A percentile compares a stretch with the other conserved stretches of the same genome.
These are phyloP conservation scores for Intellagama lesueurii DNA, from an alignment of 2,797 vertebrate genomes.

Conservation along the genomic window DNA sequence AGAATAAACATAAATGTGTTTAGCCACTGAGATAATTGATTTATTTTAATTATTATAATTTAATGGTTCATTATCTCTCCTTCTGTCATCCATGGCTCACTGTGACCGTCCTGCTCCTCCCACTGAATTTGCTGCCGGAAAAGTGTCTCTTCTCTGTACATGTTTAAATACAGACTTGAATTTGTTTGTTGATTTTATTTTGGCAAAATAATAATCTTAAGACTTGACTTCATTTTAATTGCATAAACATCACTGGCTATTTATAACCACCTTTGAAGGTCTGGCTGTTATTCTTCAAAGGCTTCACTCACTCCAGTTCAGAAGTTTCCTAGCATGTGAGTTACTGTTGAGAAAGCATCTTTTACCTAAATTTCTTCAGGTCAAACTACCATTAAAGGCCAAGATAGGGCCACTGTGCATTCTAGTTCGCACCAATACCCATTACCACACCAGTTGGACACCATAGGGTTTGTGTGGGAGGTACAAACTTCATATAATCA, in stretches of 20 bases:
- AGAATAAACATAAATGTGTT: neutral
- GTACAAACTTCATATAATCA: too few relatives aligned
- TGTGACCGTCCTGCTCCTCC: conserved; percentile 5
- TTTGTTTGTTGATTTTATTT: conserved; percentile 15
- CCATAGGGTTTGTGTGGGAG: too few relatives aligned
- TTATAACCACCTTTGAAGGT: conserved; percentile 28
- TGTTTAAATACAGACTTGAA: conserved; percentile 42
- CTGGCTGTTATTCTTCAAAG: conserved; percentile 33
- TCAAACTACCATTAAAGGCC: neutral
- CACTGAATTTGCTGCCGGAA: neutral
- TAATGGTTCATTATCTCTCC: conserved; percentile 2
- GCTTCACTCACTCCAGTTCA: neutral
- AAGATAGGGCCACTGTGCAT: neutral
- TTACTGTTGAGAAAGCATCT: neutral
- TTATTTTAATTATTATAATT: conserved; percentile 14
- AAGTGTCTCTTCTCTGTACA: conserved; percentile 30
- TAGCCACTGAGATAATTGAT: neutral
- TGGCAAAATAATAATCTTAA: neutral
- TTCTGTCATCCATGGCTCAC: neutral
- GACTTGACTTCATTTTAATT: neutral
- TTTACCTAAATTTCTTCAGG: neutral
- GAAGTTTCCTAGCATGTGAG: neutral
- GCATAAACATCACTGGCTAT: neutral
- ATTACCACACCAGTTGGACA: too few relatives aligned
- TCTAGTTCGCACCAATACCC: too few relatives aligned